A percentile compares a stretch with the other conserved stretches of the same genome.
Evolutionary conservation across 2,888 invertebrate species (phyloP).

Genomic region (Thymelicus acteon): DNA sequence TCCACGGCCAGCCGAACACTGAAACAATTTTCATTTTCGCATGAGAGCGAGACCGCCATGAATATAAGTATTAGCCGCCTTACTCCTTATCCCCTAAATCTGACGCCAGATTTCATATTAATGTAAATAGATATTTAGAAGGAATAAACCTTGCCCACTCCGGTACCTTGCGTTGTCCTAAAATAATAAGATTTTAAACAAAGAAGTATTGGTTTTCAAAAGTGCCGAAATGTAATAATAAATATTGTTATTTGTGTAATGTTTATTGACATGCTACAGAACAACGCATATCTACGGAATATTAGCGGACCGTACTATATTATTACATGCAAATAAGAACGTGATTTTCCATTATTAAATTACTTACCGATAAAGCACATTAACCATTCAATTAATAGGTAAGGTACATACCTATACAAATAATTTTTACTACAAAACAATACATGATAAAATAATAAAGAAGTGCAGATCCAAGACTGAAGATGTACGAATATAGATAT

Average conservation of each 20-base stretch:
- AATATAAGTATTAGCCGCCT: conserved; percentile 9
- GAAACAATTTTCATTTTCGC: conserved; percentile 22
- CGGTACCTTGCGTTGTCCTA: not conserved
- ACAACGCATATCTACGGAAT: not conserved
- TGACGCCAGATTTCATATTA: conserved; percentile 21
- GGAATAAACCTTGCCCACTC: not conserved
- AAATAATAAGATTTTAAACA: not conserved
- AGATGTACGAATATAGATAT: too few species aligned
- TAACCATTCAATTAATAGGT: too few species aligned
- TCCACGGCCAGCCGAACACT: conserved; percentile 10
- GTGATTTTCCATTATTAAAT: not conserved
- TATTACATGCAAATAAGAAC: conserved; percentile 4
- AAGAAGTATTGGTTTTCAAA: not conserved
- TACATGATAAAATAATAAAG: too few species aligned
- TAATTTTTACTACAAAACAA: too few species aligned
- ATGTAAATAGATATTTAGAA: conserved; percentile 15
- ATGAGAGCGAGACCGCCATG: conserved; percentile 7
- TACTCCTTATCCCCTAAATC: conserved; percentile 18
- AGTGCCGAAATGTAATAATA: not conserved
- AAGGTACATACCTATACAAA: too few species aligned
- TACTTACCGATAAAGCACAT: too few species aligned
- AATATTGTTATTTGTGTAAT: not conserved
- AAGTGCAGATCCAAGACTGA: too few species aligned
- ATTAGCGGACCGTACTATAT: not conserved
- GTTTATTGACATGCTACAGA: not conserved